Evolutionary conservation across 2,113 vertebrate genomes (phyloP), one percentile per base, ranked within the genome.

Genomic region (Marcusenius ussheri): DNA sequence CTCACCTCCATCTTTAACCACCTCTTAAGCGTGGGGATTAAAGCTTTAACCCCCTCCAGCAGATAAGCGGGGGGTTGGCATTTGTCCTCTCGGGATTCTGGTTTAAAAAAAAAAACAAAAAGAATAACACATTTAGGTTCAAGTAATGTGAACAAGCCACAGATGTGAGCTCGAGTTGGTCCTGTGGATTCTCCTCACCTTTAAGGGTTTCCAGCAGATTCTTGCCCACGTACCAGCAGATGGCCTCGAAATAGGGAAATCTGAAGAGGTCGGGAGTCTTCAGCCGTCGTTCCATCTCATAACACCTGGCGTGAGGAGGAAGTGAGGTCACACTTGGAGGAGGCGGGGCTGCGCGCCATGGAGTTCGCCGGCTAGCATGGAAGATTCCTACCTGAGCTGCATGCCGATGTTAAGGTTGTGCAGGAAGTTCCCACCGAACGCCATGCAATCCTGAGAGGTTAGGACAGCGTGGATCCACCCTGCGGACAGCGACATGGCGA

Each of bases 381-480:
- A 46, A 5, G 19, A 7, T 15, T 92, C 95, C 91, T 92, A 99
- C 98, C 98, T 99, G 98, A 99, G 98, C 96, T 99, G 98, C 98
- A 99, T 99, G 97, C 97, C 97, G 94, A 99, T 99, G 92, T 99
- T 99, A 92, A 99, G 98, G 95, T 99, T 99, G 95, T 99, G 98
- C 93, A 99, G 97, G 95, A 99, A 99, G 95, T 99, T 99, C 90
- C 98, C 98, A 92, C 98, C 98, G 88, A 99, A 99, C 89, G 98
- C 98, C 98, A 99, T 99, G 96, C 98, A 99, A 95, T 99, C 98
- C 97, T 99, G 97, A 97, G 98, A 98, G 85, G 98, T 99, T 94
- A 99, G 97, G 93, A 99, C 98, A 91, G 96, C 98, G 5, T 99
- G 98, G 94, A 99, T 99, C 98, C 98, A 99, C 93, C 98, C 98